Evolutionary conservation across 2,888 invertebrate genomes (phyloP).

Genomic region (Ashinkailepas kermadecensis): DNA sequence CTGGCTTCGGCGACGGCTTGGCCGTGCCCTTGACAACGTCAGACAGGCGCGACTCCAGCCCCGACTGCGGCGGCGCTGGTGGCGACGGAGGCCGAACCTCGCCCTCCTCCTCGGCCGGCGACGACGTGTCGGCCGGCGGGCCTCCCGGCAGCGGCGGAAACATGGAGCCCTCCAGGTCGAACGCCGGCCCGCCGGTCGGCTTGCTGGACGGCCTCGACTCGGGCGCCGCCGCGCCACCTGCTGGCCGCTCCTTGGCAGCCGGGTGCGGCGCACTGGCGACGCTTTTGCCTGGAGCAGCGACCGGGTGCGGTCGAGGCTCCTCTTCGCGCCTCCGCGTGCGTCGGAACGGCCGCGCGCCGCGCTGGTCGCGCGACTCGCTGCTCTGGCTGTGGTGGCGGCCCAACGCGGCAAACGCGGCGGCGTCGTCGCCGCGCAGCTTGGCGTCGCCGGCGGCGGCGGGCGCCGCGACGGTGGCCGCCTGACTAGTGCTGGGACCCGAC

Average conservation of each 20-base stretch:
- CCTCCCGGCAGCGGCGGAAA: slow-evolving; percentile 46
- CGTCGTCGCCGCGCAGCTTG: background rate
- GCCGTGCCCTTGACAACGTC: slow-evolving; percentile 71
- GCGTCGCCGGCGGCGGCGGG: background rate
- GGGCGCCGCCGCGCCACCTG: slow-evolving; percentile 44
- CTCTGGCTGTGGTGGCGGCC: background rate
- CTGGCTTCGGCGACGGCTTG: slow-evolving; percentile 42
- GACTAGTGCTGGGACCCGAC: slow-evolving; percentile 25
- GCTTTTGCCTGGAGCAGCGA: slow-evolving; percentile 32
- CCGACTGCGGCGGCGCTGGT: slow-evolving; percentile 16
- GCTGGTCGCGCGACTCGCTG: slow-evolving; percentile 27
- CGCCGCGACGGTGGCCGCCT: background rate
- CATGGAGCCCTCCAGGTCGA: slow-evolving; percentile 44
- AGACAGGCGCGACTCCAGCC: slow-evolving; percentile 48
- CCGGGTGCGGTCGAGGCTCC: slow-evolving; percentile 28
- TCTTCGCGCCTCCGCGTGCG: slow-evolving; percentile 30
- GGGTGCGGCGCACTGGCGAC: slow-evolving; percentile 31
- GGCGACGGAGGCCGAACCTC: slow-evolving; percentile 21
- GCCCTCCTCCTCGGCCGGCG: slow-evolving; percentile 29
- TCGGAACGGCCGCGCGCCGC: slow-evolving; percentile 14
- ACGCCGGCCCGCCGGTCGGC: slow-evolving; percentile 35
- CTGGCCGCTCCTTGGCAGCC: slow-evolving; percentile 43
- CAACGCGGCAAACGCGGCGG: slow-evolving; percentile 22
- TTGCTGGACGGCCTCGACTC: background rate
- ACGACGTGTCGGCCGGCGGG: slow-evolving; percentile 35